Evolutionary conservation across 2,797 vertebrate species (phyloP).

Genomic region (Pangasius mekongensis): DNA sequence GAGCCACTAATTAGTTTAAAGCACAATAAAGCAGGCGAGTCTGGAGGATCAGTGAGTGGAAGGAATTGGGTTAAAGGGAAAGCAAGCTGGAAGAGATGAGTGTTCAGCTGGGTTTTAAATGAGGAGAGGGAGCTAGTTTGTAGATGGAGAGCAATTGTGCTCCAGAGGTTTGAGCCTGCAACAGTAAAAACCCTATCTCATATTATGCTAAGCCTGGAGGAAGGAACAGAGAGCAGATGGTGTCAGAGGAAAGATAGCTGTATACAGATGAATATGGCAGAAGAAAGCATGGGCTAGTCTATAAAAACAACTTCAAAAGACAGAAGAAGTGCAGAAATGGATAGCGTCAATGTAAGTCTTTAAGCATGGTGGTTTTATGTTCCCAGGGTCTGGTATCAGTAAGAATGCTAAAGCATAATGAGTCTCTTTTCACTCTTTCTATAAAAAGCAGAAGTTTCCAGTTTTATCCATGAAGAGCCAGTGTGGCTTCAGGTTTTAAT

Average conservation of each 20-base stretch:
- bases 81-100: slow-evolving; percentile 28
- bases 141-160: slow-evolving; percentile 18
- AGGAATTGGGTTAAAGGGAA: slow-evolving; percentile 27
- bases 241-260: slow-evolving; percentile 29
- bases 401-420: neutral
- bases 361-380: neutral
- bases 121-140: slow-evolving; percentile 23
- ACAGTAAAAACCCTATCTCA: slow-evolving; percentile 9
- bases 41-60: slow-evolving; percentile 26
- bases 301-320: slow-evolving; percentile 19
- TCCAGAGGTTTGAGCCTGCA: slow-evolving; percentile 28
- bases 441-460: neutral
- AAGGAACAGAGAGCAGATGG: slow-evolving; percentile 32
- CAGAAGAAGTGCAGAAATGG: slow-evolving; percentile 3
- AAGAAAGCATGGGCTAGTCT: slow-evolving; percentile 8
- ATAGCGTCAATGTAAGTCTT: neutral
- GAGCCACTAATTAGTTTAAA: slow-evolving; percentile 28
- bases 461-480: neutral
- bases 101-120: slow-evolving; percentile 24
- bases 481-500: neutral
- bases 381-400: neutral
- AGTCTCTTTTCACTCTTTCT: neutral
- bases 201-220: slow-evolving; percentile 26
- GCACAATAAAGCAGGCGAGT: slow-evolving; percentile 28
- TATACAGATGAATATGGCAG: slow-evolving; percentile 24